Evolutionary conservation across 1,140 invertebrate species (phyloP).

Genomic region (Nasonia longicornis): DNA sequence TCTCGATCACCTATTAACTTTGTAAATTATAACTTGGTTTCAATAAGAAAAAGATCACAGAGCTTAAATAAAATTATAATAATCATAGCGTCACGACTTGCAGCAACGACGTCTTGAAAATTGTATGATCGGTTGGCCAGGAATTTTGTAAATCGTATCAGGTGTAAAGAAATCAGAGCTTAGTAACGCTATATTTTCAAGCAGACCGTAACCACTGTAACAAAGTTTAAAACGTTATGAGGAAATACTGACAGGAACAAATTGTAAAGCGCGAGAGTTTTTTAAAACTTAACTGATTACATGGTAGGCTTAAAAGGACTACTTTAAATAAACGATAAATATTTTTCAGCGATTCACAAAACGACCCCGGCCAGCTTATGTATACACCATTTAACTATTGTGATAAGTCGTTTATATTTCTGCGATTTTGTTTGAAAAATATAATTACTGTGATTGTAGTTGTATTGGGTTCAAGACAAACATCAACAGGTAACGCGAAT

Average conservation of each 20-base stretch:
- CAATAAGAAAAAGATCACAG: constrained; percentile 26
- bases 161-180: constrained; percentile 8
- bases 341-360: constrained; percentile 57
- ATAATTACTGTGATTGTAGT: constrained; percentile 62
- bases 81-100: constrained; percentile 53
- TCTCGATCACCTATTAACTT: not conserved
- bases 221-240: constrained; percentile 20
- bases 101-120: constrained; percentile 54
- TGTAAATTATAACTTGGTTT: not conserved
- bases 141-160: constrained; percentile 57
- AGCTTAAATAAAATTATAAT: constrained; percentile 41
- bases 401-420: constrained; percentile 56
- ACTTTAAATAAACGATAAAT: constrained; percentile 45
- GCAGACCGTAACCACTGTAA: constrained; percentile 4
- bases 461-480: constrained; percentile 63
- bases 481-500: constrained; percentile 57
- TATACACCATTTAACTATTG: constrained; percentile 57
- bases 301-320: constrained; percentile 45
- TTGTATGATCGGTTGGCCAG: constrained; percentile 57
- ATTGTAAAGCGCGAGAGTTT: constrained; percentile 50
- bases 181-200: constrained; percentile 37
- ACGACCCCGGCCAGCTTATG: constrained; percentile 55
- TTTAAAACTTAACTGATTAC: constrained; percentile 43
- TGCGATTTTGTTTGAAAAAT: constrained; percentile 64
- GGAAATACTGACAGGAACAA: constrained; percentile 47